Percentiles rank a stretch among this genome's conserved stretches.
Conservation (phyloP, 2,888 invertebrate genomes). For the Stenoptilia bipunctidactyla region DNA sequence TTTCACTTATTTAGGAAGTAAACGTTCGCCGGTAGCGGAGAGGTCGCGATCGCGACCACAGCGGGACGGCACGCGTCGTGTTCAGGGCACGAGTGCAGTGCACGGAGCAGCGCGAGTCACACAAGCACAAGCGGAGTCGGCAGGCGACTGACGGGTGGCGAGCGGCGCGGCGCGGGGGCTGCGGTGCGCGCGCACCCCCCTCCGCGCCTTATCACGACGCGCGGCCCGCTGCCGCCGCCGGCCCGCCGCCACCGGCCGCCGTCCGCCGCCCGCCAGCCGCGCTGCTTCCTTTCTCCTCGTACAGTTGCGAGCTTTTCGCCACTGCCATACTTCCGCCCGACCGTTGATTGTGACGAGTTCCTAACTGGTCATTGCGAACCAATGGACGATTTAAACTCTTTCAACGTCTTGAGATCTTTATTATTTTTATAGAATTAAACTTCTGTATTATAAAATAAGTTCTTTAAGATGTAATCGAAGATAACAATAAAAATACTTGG, state of each 20-base stretch:
- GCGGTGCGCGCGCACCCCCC: slow-evolving; percentile 63
- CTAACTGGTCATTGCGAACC: slow-evolving; percentile 50
- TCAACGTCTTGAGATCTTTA: neutral
- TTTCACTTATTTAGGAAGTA: slow-evolving; percentile 59
- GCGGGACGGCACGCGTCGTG: slow-evolving; percentile 69
- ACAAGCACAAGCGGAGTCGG: slow-evolving; percentile 72
- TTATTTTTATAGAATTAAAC: no score
- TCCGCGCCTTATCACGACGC: slow-evolving; percentile 34
- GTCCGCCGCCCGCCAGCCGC: slow-evolving; percentile 22
- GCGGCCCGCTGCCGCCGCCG: slow-evolving; percentile 51
- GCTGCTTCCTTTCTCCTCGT: slow-evolving; percentile 68
- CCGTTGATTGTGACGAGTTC: slow-evolving; percentile 40
- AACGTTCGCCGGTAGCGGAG: slow-evolving; percentile 71
- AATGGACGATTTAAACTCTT: slow-evolving; percentile 34
- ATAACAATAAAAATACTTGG: no score
- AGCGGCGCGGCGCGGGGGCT: slow-evolving; percentile 56
- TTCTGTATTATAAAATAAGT: no score
- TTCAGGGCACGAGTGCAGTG: slow-evolving; percentile 68
- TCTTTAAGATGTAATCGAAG: no score
- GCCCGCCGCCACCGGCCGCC: slow-evolving; percentile 47
- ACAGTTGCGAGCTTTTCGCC: slow-evolving; percentile 69
- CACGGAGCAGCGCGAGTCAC: slow-evolving; percentile 70
- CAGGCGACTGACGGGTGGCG: slow-evolving; percentile 70
- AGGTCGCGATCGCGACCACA: slow-evolving; percentile 74
- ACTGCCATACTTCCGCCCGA: slow-evolving; percentile 66